Conservation (phyloP, 2,888 invertebrate species). For the Troglohyphantes excavatus region DNA sequence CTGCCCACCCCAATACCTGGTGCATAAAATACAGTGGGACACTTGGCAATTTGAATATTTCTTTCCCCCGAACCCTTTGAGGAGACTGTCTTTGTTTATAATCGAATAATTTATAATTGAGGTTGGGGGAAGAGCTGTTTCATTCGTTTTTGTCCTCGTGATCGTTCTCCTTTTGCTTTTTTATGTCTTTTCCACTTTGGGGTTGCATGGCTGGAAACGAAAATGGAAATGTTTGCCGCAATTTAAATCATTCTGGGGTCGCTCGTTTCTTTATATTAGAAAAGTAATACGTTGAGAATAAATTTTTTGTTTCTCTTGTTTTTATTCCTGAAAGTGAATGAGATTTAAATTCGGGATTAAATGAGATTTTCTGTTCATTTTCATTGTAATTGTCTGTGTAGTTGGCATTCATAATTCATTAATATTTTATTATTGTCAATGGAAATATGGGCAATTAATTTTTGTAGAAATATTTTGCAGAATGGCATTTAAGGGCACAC, state of each 20-base stretch:
- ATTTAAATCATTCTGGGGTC: constrained; percentile 4
- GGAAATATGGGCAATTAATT: no score
- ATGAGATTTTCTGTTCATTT: not conserved
- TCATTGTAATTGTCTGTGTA: not conserved
- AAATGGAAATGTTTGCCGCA: not conserved
- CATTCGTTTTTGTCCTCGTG: not conserved
- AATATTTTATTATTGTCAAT: no score
- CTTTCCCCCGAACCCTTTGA: constrained; percentile 14
- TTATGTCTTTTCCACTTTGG: not conserved
- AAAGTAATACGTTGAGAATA: constrained; percentile 5
- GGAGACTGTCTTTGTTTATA: constrained; percentile 15
- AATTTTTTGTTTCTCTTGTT: no score
- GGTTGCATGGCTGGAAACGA: not conserved
- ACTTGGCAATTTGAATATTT: constrained; percentile 51
- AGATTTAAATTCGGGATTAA: not conserved
- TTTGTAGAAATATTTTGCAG: no score
- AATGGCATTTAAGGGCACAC: no score
- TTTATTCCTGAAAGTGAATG: not conserved
- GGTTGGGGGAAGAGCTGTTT: not conserved
- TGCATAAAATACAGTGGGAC: not conserved
- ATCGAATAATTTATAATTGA: constrained; percentile 28
- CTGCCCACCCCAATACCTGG: constrained; percentile 10
- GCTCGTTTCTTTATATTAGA: no score
- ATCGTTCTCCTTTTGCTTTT: no score
- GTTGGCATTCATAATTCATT: no score